Base-by-base conservation (phyloP, 2,113 vertebrate species). In the Tapirus terrestris region DNA sequence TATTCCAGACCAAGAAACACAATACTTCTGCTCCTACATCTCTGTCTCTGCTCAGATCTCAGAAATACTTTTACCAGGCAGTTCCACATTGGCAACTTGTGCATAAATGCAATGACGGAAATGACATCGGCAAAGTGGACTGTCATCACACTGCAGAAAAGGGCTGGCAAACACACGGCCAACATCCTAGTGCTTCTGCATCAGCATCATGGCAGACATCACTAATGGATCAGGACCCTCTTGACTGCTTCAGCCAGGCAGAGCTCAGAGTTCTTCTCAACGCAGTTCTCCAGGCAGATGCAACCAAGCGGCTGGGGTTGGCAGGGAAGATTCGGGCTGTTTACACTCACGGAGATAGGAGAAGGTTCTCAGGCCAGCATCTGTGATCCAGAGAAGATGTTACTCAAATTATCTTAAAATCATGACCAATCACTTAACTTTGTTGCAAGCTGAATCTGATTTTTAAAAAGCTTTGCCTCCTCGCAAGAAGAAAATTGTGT, bases 381-480 rank as follows among this genome's bases (percentile, higher is more conserved):
- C 60, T 68, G 12, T 14, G 70, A 92, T 63, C 58, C n/a, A 72
- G 65, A 84, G 72, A 82, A 23, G 17, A 91, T 61, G 36, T 63
- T 77, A 75, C 72, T 48, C 60, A 72, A 56, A 83, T 82, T 79
- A 79, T 77, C 36, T 77, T 58, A 91, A 91, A 96, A 82, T 95
- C 45, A 60, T 72, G 48, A 67, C 72, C 29, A 45, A 75, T 75
- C 56, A 51, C 33, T 95, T 33, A 39, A 68, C 53, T n/a, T 65
- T 76, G 48, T 89, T 91, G 45, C 27, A 53, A 65, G n/a, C 51
- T 53, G 53, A 76, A 80, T 90, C 45, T 45, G 39, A 29, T 25
- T 83, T 92, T 92, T 89, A 36, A 85, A 94, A 87, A 83, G 14
- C 8, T n/a, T 45, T 89, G 67, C 36, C 39, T 84, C 29, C 53